A percentile compares a stretch with the other conserved stretches of the same genome.
Evolutionary conservation across 2,888 invertebrate species (phyloP).

Genomic region (Rambutsinella grinnellia): DNA sequence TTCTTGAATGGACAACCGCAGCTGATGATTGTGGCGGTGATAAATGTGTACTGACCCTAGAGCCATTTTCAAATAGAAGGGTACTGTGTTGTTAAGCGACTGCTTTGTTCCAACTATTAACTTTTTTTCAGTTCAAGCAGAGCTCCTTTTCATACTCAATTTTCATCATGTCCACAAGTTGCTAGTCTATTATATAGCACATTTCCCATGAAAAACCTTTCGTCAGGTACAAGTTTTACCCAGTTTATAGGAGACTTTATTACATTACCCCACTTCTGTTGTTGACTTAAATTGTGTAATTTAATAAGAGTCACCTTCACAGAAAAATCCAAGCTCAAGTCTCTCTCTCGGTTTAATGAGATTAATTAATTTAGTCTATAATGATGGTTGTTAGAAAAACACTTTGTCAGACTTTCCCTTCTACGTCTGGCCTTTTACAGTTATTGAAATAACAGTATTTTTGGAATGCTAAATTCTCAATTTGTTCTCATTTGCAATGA

Average conservation of each 20-base stretch:
- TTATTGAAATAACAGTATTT: neutral
- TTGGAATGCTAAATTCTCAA: neutral
- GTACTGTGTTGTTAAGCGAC: no score
- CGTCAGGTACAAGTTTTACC: neutral
- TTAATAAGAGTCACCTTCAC: neutral
- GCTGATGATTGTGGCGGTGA: neutral
- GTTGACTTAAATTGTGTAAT: neutral
- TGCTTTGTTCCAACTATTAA: no score
- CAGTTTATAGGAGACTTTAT: neutral
- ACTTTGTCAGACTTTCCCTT: neutral
- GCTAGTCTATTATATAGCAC: no score
- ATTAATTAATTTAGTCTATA: neutral
- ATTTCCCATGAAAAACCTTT: no score
- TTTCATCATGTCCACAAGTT: neutral
- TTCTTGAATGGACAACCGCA: neutral
- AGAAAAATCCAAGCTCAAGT: neutral
- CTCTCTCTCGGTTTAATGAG: neutral
- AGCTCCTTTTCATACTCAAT: neutral
- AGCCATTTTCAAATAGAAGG: conserved; percentile 4
- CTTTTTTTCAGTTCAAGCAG: neutral
- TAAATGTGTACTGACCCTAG: neutral
- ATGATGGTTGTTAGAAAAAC: neutral
- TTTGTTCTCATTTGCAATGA: neutral
- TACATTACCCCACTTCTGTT: neutral
- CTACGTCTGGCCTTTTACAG: neutral